A percentile compares a stretch with the other conserved stretches of the same genome.
Conservation (phyloP, 2,797 vertebrate species). For the Enteromius radiatus region DNA sequence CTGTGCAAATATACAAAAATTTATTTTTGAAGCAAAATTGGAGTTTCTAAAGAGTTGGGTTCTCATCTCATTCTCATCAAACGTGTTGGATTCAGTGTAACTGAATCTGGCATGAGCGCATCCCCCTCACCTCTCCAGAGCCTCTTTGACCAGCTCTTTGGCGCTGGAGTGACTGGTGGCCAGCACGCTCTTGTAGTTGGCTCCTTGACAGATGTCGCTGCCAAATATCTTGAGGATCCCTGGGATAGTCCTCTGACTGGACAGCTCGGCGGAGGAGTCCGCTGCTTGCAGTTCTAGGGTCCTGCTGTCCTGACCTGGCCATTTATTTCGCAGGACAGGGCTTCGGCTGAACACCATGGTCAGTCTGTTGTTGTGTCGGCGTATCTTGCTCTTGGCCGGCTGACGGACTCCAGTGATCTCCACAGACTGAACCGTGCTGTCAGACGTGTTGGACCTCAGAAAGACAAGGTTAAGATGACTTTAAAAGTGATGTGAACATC, state of each 20-base stretch:
- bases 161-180: slow-evolving; percentile 79
- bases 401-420: slow-evolving; percentile 77
- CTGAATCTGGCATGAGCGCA: not conserved
- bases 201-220: slow-evolving; percentile 80
- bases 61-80: too few species aligned
- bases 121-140: slow-evolving; percentile 78
- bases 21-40: too few species aligned
- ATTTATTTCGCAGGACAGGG: slow-evolving; percentile 65
- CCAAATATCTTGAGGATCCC: slow-evolving; percentile 85
- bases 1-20: too few species aligned
- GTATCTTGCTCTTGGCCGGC: slow-evolving; percentile 83
- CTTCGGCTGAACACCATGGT: slow-evolving; percentile 77
- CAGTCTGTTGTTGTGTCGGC: slow-evolving; percentile 81
- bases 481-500: slow-evolving; percentile 36
- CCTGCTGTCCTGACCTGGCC: slow-evolving; percentile 22
- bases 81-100: not conserved
- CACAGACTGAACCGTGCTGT: slow-evolving; percentile 71
- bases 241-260: slow-evolving; percentile 77
- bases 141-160: slow-evolving; percentile 81
- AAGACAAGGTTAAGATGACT: not conserved
- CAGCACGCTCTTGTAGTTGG: slow-evolving; percentile 84
- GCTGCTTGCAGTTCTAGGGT: slow-evolving; percentile 55
- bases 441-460: slow-evolving; percentile 77
- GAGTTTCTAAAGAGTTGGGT: not conserved
- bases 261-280: slow-evolving; percentile 77